Percentiles rank a stretch among this genome's conserved stretches.
Conservation (phyloP, 2,797 vertebrate genomes). For the Neosilurus hyrtlii region DNA sequence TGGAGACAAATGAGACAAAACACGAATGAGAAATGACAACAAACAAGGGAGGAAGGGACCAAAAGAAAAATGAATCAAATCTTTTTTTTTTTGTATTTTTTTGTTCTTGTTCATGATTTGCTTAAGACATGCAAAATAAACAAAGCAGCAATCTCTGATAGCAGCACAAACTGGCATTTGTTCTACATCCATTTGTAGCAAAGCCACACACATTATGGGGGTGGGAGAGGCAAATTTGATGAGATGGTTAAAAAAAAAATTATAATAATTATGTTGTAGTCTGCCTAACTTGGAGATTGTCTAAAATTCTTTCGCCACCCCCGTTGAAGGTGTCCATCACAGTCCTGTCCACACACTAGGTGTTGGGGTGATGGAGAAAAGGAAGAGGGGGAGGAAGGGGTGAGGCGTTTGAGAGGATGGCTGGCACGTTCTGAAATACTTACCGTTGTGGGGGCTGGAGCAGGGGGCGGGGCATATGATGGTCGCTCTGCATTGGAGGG, state of each 20-base stretch:
- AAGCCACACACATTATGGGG: slow-evolving; percentile 50
- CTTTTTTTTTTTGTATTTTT: slow-evolving; percentile 54
- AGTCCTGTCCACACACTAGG: slow-evolving; percentile 32
- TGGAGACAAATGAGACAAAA: slow-evolving; percentile 99
- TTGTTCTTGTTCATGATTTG: slow-evolving; percentile 71
- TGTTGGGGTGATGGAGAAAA: slow-evolving; percentile 15
- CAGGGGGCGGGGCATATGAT: slow-evolving; percentile 93
- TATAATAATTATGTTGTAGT: neutral
- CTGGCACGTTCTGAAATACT: slow-evolving; percentile 69
- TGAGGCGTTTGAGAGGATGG: slow-evolving; percentile 30
- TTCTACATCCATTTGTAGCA: slow-evolving; percentile 47
- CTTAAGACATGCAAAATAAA: slow-evolving; percentile 64
- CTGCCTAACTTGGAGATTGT: neutral
- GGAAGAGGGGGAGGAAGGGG: neutral
- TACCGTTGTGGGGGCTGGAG: slow-evolving; percentile 95
- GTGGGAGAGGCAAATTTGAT: slow-evolving; percentile 28
- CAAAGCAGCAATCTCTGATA: slow-evolving; percentile 47
- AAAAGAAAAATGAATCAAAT: slow-evolving; percentile 61
- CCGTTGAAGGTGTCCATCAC: slow-evolving; percentile 26
- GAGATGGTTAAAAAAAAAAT: slow-evolving; percentile 24
- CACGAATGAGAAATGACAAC: slow-evolving; percentile 99
- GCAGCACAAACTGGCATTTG: slow-evolving; percentile 47
- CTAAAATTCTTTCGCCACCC: slow-evolving; percentile 30
- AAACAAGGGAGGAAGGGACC: slow-evolving; percentile 83
- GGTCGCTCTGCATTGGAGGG: slow-evolving; percentile 83